These are phyloP conservation scores for Agriopis aurantiaria DNA, from an alignment of 2,888 invertebrate species.

Conservation along the genomic window DNA sequence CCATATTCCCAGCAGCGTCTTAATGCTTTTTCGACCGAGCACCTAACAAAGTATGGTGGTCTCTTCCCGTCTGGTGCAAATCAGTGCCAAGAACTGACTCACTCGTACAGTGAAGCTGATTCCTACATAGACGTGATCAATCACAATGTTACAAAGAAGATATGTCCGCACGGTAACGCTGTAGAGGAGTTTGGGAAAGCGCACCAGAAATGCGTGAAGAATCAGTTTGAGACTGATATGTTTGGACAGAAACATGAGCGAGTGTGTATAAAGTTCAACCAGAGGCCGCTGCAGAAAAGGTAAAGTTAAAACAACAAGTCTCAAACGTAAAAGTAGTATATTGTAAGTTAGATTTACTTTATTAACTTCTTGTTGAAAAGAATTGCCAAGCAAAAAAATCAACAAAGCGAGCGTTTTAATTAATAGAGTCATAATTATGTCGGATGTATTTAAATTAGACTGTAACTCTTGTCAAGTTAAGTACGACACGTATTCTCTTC, in stretches of 20 bases:
- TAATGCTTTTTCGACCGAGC: conserved; percentile 84
- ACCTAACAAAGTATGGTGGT: conserved; percentile 81
- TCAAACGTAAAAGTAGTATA: not conserved
- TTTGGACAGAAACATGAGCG: conserved; percentile 80
- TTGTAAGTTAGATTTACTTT: too few species aligned
- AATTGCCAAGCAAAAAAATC: too few species aligned
- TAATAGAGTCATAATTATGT: too few species aligned
- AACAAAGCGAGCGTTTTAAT: too few species aligned
- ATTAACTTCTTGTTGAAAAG: too few species aligned
- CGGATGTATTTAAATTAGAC: too few species aligned
- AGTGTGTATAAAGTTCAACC: conserved; percentile 83
- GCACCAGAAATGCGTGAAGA: conserved; percentile 82
- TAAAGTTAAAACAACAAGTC: conserved; percentile 47
- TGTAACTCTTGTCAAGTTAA: too few species aligned
- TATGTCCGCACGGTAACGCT: conserved; percentile 80
- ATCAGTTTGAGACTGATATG: conserved; percentile 69
- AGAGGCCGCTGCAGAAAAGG: conserved; percentile 81
- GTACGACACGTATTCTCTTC: too few species aligned
- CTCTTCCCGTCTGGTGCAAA: conserved; percentile 81
- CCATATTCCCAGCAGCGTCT: conserved; percentile 85
- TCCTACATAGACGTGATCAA: conserved; percentile 81
- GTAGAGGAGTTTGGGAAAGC: conserved; percentile 83
- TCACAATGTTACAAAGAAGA: conserved; percentile 70
- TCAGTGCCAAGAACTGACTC: conserved; percentile 81
- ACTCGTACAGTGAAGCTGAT: conserved; percentile 81